These are phyloP conservation scores for Lycaon pictus DNA, from an alignment of 2,113 vertebrate genomes.

Conservation along the genomic window DNA sequence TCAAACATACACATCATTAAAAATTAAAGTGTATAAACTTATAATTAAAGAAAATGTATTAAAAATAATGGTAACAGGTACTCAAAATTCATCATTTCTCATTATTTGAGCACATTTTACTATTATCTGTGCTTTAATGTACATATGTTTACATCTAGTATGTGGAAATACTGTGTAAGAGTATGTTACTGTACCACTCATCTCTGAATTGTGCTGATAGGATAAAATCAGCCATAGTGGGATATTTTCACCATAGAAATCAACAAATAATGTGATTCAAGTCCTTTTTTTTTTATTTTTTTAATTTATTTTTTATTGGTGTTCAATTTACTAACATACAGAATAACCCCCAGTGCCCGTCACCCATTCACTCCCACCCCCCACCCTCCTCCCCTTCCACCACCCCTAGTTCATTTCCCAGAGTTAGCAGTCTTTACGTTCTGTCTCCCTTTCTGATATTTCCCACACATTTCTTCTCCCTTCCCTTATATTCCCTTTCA, in stretches of 20 bases:
- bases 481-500: too few relatives aligned
- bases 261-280: not conserved
- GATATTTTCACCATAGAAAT: not conserved
- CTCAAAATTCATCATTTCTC: not conserved
- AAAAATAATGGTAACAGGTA: not conserved
- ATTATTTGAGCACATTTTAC: not conserved
- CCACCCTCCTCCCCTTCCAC: too few relatives aligned
- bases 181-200: not conserved
- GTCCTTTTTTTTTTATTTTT: not conserved
- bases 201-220: not conserved
- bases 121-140: not conserved
- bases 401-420: too few relatives aligned
- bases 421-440: too few relatives aligned
- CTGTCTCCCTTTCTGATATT: too few relatives aligned
- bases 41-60: conserved; percentile 9
- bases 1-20: conserved; percentile 25
- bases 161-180: not conserved
- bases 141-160: not conserved
- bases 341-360: too few relatives aligned
- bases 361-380: too few relatives aligned
- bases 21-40: conserved; percentile 35
- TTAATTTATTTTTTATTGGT: too few relatives aligned
- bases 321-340: too few relatives aligned
- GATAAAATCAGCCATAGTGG: not conserved
- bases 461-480: too few relatives aligned